Conservation (phyloP, 2,113 vertebrate genomes). For the Phyllostomus discolor region DNA sequence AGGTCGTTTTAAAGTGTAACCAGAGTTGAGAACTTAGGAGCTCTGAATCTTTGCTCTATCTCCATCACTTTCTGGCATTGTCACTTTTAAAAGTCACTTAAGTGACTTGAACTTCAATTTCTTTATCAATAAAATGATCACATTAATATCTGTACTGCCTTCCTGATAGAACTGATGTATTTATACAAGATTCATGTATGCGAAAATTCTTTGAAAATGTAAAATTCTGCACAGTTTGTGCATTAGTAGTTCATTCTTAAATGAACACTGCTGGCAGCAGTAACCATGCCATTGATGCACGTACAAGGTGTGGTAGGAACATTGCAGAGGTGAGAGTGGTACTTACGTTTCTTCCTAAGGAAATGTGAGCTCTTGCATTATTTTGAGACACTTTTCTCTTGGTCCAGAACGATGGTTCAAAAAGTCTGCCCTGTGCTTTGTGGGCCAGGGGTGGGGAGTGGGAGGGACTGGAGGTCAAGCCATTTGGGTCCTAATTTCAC, state of each 20-base stretch:
- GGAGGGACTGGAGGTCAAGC: neutral
- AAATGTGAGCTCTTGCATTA: neutral
- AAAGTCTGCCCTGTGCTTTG: neutral
- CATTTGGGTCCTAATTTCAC: neutral
- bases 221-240: neutral
- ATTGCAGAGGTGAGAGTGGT: neutral
- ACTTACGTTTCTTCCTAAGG: neutral
- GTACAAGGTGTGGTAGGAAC: neutral
- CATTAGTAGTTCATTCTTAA: neutral
- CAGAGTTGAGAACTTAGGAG: neutral
- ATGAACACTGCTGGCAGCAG: neutral
- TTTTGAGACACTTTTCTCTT: neutral
- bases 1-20: neutral
- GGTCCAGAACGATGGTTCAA: neutral
- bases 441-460: rapidly evolving
- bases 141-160: neutral
- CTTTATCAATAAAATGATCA: neutral
- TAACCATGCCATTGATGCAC: too few relatives aligned
- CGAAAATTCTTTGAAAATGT: neutral
- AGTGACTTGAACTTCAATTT: neutral
- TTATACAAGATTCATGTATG: neutral
- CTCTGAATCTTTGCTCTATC: neutral
- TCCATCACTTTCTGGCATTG: neutral
- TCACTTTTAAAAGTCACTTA: neutral
- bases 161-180: neutral